A percentile compares a stretch with the other conserved stretches of the same genome.
phyloP scores from a whole-genome alignment of 2,797 vertebrate species.

The Rhynchotus rufescens region DNA sequence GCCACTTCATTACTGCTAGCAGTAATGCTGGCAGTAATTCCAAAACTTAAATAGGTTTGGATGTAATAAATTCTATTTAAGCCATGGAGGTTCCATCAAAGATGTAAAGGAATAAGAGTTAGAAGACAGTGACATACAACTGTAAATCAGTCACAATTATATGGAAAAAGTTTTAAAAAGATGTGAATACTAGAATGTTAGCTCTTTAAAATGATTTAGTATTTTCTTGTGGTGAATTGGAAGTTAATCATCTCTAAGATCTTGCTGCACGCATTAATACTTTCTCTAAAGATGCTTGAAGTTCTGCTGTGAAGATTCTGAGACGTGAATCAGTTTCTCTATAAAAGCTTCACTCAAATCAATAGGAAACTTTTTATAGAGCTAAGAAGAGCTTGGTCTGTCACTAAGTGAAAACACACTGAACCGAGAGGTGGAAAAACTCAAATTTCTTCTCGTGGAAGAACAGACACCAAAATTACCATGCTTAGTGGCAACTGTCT shows the following conservation, averaged over 20 bases:
- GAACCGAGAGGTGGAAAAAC: constrained; percentile 20
- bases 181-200: not conserved
- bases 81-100: not conserved
- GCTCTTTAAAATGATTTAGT: not conserved
- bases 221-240: not conserved
- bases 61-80: not conserved
- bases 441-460: constrained; percentile 9
- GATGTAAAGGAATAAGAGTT: not conserved
- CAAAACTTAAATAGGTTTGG: not conserved
- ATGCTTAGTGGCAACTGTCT: constrained; percentile 29
- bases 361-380: constrained; percentile 44
- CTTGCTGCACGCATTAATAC: not conserved
- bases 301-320: not conserved
- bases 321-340: constrained; percentile 39
- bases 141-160: not conserved
- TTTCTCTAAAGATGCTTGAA: not conserved
- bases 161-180: not conserved
- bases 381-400: not conserved
- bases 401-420: not conserved
- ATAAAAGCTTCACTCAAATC: constrained; percentile 30
- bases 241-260: constrained; percentile 17
- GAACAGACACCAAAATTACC: constrained; percentile 4
- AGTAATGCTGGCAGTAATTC: not conserved
- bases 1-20: not conserved
- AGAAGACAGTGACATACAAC: not conserved